Evolutionary conservation across 2,113 vertebrate genomes (phyloP), one percentile per base, ranked within the genome.

Genomic region (Xenus cinereus): DNA sequence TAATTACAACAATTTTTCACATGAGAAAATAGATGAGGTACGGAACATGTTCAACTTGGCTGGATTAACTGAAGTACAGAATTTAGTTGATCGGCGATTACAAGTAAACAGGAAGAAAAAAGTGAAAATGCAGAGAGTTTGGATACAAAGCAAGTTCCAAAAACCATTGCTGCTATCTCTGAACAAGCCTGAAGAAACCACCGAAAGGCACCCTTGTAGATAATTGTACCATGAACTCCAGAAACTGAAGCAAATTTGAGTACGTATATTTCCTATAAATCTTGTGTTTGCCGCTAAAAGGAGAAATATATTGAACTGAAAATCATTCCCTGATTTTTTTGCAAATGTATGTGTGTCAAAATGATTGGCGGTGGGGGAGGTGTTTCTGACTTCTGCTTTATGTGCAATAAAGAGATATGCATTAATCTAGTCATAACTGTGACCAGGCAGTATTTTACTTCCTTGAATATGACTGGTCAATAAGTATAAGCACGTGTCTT

Each of bases 101-200:
- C 99, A 99, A 98, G 99, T 99, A 35, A 99, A 99, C 97, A 98
- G 99, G 96, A 98, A 98, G 96, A 99, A 99, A 96, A 98, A 99
- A 97, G 97, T 99, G 94, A 98, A 97, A 89, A 99, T 99, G 98
- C 98, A 98, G 8, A 97, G 99, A 73, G 99, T 99, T 72, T 99
- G 99, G 99, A 98, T 99, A 97, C 99, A 99, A 97, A 98, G 99
- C 98, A 99, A 99, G 89, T 99, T 98, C 95, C 98, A 98, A 87
- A 99, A 99, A 96, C 97, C 97, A 18, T 73, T 91, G 39, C 77
- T 68, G n/a, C 62, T 73, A 9, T 81, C 92, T 96, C 76, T 90
- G 23, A 96, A 73, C 84, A 96, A 45, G 50, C 48, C 84, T 94
- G 79, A 77, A 88, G 85, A 94, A 96, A 84, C 54, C 57, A 62